Percentiles rank a stretch among this genome's conserved stretches.
These are phyloP conservation scores for Lophura nycthemera DNA, from an alignment of 2,113 vertebrate genomes.

Conservation along the genomic window DNA sequence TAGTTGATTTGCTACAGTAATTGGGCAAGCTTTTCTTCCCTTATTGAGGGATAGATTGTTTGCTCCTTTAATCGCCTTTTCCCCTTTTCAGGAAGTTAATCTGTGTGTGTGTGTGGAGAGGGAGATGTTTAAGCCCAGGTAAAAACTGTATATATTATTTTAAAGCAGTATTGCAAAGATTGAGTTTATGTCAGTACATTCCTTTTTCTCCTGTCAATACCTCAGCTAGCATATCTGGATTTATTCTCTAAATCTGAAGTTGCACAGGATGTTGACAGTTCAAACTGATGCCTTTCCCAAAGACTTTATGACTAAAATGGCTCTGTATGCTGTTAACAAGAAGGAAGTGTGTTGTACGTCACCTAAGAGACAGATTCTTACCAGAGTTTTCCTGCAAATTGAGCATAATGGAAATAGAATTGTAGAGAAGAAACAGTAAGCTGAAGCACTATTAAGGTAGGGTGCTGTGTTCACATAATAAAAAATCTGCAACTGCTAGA, in stretches of 20 bases:
- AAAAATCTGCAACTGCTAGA: neutral
- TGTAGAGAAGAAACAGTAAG: neutral
- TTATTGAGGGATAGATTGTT: neutral
- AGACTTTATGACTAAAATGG: neutral
- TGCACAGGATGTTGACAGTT: neutral
- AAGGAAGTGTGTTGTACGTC: neutral
- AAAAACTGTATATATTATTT: accelerated
- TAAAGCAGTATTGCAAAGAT: neutral
- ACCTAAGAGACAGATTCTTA: neutral
- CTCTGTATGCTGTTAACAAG: neutral
- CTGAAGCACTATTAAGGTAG: neutral
- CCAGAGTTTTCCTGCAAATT: neutral
- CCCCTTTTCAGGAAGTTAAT: neutral
- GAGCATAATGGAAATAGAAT: neutral
- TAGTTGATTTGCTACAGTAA: neutral
- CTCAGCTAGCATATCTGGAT: neutral
- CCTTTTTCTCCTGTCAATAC: neutral
- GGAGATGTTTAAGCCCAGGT: neutral
- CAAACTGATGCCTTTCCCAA: neutral
- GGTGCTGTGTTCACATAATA: neutral
- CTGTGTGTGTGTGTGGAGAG: neutral
- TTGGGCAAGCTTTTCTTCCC: neutral
- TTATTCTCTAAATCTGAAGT: neutral
- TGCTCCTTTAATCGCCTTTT: neutral
- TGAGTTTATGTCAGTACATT: neutral